These are phyloP conservation scores for Procambarus virginalis DNA, from an alignment of 1,140 invertebrate species.

Conservation along the genomic window DNA sequence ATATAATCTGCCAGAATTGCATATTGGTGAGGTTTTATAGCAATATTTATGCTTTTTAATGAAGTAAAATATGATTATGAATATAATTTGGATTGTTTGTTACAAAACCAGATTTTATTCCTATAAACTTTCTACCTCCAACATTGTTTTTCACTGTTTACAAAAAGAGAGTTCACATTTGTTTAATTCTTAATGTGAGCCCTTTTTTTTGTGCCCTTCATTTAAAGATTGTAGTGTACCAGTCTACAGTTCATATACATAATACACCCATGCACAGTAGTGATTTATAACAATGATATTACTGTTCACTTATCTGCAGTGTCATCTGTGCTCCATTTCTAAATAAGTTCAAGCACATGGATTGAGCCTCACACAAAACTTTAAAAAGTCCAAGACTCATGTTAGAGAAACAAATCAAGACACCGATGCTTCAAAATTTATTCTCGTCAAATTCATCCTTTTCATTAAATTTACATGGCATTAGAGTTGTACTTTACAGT, in stretches of 20 bases:
- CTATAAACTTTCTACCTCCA: neutral
- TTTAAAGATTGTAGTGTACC: neutral
- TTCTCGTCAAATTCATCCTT: no score
- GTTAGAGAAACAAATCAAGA: no score
- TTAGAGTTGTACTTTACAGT: neutral
- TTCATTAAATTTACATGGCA: neutral
- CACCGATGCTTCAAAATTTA: no score
- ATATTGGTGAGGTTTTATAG: conserved; percentile 7
- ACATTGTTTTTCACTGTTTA: neutral
- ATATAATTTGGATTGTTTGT: neutral
- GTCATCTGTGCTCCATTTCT: neutral
- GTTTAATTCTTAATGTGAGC: neutral
- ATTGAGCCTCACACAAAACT: no score
- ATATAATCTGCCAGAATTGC: neutral
- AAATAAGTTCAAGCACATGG: neutral
- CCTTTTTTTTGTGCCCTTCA: neutral
- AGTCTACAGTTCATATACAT: neutral
- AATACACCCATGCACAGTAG: neutral
- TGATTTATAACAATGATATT: neutral
- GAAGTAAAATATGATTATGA: neutral
- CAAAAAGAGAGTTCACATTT: neutral
- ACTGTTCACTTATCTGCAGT: neutral
- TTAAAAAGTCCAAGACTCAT: no score
- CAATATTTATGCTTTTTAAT: neutral
- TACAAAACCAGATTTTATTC: neutral